Evolutionary conservation across 2,888 invertebrate genomes (phyloP), one percentile per base, ranked within the genome.

Genomic region (Conops quadrifasciatus): DNA sequence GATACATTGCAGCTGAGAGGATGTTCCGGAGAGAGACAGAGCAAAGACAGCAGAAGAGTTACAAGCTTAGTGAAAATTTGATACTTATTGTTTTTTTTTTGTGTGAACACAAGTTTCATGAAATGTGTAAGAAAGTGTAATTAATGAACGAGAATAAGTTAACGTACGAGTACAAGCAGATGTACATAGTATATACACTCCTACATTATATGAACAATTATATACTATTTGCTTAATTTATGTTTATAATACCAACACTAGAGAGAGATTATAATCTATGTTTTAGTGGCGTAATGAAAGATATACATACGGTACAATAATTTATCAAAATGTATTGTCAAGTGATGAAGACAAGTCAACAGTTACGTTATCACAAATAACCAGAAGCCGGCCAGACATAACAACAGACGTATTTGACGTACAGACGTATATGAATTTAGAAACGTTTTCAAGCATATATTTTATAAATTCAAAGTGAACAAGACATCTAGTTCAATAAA

Each of bases 1-100:
- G 56, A 51, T 21, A 19, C 15, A 13, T 77, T 78, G 26, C 49
- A 60, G 58, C 60, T 15, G 58, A 47, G 58, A 47, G 80, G 80
- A 82, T 80, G 80, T 81, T 43, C 19, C 11, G 26, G n/a, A 49
- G 51, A 26, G 26, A 28, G n/a, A 51, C 49, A 30, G 49, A 65
- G 16, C 5, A 26, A 47, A 19, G 13, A 63, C 43, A 16, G 36
- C n/a, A 4, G 19, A 30, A 81, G 80, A 83, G 81, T 81, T 80
- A 80, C 81, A 80, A 83, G 83, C 83, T 83, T 81, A 83, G 78
- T 81, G 82, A 83, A 82, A 81, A 79, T 82, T 81, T 36, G 36
- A 9, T 36, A 36, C 36, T 36, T 36, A 36, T 36, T 36, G 9
- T 36, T 36, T 36, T 36, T 36, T 9, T 36, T 36, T 36, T 9